These are phyloP conservation scores for Nasonia longicornis DNA, from an alignment of 1,140 invertebrate species.

Conservation along the genomic window DNA sequence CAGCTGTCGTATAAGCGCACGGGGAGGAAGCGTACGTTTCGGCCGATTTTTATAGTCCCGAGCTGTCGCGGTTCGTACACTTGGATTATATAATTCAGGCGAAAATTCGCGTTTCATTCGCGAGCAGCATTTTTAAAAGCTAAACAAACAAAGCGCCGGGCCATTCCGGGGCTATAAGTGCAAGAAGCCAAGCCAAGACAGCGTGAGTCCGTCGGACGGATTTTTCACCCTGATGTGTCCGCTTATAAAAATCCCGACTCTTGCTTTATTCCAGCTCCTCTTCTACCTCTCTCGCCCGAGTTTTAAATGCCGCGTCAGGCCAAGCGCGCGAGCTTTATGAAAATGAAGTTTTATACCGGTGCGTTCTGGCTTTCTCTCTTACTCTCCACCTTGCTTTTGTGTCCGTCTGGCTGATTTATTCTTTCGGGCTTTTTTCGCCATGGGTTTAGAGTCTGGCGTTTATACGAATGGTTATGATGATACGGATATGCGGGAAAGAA, in stretches of 20 bases:
- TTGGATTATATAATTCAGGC: too few species aligned
- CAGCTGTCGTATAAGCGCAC: not conserved
- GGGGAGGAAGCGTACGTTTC: not conserved
- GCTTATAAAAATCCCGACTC: not conserved
- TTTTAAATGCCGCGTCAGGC: conserved; percentile 9
- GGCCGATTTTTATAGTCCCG: too few species aligned
- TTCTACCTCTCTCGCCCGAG: not conserved
- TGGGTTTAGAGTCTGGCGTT: not conserved
- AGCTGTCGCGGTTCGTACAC: too few species aligned
- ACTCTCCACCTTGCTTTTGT: not conserved
- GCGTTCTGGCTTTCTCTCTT: not conserved
- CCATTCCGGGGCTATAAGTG: not conserved
- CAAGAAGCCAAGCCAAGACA: not conserved
- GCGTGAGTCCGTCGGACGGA: not conserved
- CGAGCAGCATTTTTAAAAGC: not conserved
- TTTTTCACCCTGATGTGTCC: not conserved
- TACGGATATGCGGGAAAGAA: not conserved
- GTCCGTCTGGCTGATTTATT: not conserved
- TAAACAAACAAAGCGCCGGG: not conserved
- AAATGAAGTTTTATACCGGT: conserved; percentile 11
- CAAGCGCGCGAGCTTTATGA: conserved; percentile 8
- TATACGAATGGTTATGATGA: not conserved
- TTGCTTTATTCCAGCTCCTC: not conserved
- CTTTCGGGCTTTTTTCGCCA: not conserved
- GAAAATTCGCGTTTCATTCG: not conserved